Evolutionary conservation across 2,888 invertebrate species (phyloP).

Genomic region (Pegoplata infirma): DNA sequence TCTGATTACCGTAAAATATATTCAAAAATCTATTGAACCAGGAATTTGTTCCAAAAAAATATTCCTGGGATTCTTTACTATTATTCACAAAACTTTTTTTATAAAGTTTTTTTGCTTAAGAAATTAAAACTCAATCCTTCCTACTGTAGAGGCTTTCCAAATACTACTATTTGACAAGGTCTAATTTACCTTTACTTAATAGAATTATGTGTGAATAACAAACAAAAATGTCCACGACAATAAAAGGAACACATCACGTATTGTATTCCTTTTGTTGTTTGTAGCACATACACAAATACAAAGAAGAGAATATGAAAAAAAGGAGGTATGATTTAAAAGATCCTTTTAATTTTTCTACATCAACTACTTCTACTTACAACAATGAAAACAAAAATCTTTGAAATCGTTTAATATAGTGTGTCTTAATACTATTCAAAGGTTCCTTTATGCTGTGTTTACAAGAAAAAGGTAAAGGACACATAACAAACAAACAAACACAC

Average conservation of each 20-base stretch:
- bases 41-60: no score
- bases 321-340: not conserved
- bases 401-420: not conserved
- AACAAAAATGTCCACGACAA: not conserved
- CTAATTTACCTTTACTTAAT: no score
- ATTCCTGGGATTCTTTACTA: no score
- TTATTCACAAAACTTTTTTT: no score
- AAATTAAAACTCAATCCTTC: no score
- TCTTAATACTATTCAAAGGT: not conserved
- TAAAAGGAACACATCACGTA: not conserved
- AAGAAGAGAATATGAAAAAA: not conserved
- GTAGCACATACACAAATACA: not conserved
- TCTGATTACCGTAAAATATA: no score
- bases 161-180: no score
- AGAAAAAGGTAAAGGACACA: not conserved
- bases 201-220: slow-evolving; percentile 24
- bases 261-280: no score
- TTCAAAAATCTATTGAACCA: no score
- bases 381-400: not conserved
- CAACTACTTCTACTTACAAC: not conserved
- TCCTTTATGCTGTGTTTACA: not conserved
- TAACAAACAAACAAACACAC: not conserved
- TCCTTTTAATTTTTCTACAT: not conserved
- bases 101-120: no score
- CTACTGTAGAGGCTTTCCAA: no score